A percentile compares a stretch with the other conserved stretches of the same genome.
Evolutionary conservation across 2,113 vertebrate species (phyloP).

Genomic region (Globicephala melas): DNA sequence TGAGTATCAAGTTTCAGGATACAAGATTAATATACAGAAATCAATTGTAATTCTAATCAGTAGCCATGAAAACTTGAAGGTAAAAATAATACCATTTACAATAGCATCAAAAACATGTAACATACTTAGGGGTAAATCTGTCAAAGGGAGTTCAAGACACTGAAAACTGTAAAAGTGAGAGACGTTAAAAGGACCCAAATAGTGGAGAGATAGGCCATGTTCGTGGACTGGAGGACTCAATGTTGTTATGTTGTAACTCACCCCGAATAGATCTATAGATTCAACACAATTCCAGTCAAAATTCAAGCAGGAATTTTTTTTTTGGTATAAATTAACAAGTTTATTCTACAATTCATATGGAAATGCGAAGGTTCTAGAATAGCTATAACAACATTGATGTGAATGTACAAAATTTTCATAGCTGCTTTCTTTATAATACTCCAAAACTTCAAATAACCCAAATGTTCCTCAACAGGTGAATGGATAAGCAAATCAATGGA

Average conservation of each 20-base stretch:
- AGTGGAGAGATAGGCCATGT: neutral
- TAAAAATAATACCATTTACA: neutral
- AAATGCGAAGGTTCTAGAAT: neutral
- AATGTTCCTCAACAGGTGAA: neutral
- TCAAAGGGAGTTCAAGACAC: neutral
- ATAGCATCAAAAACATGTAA: neutral
- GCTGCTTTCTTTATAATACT: neutral
- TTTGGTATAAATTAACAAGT: neutral
- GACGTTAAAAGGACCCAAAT: neutral
- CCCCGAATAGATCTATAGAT: too few relatives aligned
- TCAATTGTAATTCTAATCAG: neutral
- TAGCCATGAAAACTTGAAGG: neutral
- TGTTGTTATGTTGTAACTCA: neutral
- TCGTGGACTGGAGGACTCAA: neutral
- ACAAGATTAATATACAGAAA: neutral
- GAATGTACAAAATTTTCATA: too few relatives aligned
- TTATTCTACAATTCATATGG: neutral
- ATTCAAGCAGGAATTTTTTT: neutral
- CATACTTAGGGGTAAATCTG: neutral
- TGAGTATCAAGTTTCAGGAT: neutral
- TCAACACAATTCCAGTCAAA: neutral
- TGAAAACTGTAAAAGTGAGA: neutral
- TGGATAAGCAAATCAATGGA: too few relatives aligned
- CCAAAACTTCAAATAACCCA: neutral
- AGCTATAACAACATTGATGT: too few relatives aligned